Conservation (phyloP, 2,888 invertebrate species). For the Platynereis dumerilii region DNA sequence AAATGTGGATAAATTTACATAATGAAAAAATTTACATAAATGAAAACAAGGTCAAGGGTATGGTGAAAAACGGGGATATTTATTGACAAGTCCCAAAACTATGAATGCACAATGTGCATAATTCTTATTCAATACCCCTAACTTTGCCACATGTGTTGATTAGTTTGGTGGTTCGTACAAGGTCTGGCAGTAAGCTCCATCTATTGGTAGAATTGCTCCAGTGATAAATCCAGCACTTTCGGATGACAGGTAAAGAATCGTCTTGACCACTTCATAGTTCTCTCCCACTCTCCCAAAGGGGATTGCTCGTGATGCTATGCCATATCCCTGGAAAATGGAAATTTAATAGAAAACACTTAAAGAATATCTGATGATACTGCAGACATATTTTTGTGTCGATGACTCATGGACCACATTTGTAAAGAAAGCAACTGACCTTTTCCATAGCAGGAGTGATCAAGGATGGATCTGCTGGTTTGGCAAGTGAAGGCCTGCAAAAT, state of each 20-base stretch:
- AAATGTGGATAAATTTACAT: too few relatives aligned
- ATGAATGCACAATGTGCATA: too few relatives aligned
- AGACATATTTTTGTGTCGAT: too few relatives aligned
- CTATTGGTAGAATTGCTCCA: conserved; percentile 6
- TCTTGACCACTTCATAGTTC: conserved; percentile 2
- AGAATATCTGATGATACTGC: too few relatives aligned
- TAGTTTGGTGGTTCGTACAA: conserved; percentile 1
- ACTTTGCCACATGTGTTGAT: too few relatives aligned
- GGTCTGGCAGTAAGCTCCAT: conserved; percentile 9
- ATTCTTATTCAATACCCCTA: too few relatives aligned
- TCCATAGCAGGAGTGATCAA: conserved; percentile 1
- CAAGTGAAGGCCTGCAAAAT: background rate
- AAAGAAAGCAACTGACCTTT: background rate
- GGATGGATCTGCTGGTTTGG: background rate
- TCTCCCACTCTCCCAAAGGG: conserved; percentile 2
- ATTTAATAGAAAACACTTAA: too few relatives aligned
- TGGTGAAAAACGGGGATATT: too few relatives aligned
- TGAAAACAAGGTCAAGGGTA: too few relatives aligned
- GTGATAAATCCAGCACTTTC: conserved; percentile 10
- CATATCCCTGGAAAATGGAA: background rate
- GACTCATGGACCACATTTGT: too few relatives aligned
- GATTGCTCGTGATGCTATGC: conserved; percentile 3
- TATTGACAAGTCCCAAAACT: too few relatives aligned
- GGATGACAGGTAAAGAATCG: conserved; percentile 5
- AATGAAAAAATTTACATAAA: too few relatives aligned